Conservation (phyloP, 2,888 invertebrate genomes). For the Alcis repandata region DNA sequence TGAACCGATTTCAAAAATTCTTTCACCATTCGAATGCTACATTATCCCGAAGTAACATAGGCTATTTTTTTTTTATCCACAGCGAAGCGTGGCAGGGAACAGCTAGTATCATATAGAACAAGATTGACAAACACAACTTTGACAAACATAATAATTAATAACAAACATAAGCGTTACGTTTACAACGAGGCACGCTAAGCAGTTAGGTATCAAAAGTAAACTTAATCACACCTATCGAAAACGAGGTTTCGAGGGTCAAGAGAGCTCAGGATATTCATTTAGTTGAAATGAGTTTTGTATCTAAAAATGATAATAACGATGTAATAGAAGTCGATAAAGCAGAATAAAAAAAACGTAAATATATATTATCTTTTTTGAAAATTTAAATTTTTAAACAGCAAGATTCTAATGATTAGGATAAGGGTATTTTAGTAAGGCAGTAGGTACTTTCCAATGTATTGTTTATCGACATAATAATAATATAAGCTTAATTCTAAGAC, state of each 20-base stretch:
- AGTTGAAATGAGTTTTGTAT: neutral
- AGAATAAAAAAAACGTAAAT: neutral
- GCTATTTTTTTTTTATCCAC: too few species aligned
- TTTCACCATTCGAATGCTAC: too few species aligned
- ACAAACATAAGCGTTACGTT: slow-evolving; percentile 49
- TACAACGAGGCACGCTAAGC: slow-evolving; percentile 42
- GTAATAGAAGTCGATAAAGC: neutral
- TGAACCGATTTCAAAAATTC: slow-evolving; percentile 4
- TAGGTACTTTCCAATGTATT: slow-evolving; percentile 5
- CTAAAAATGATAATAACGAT: neutral
- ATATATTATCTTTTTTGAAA: neutral
- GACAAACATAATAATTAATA: slow-evolving; percentile 45
- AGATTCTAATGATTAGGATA: slow-evolving; percentile 1
- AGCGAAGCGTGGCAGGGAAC: too few species aligned
- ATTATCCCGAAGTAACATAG: too few species aligned
- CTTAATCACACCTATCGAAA: neutral
- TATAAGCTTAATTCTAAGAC: slow-evolving; percentile 3
- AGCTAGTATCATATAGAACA: slow-evolving; percentile 9
- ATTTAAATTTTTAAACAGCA: slow-evolving; percentile 1
- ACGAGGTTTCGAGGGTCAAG: slow-evolving; percentile 6
- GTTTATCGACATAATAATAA: neutral
- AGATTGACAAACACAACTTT: slow-evolving; percentile 6
- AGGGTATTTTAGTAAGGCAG: slow-evolving; percentile 12
- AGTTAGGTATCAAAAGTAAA: slow-evolving; percentile 10
- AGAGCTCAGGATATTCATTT: slow-evolving; percentile 13